Evolutionary conservation across 2,797 vertebrate species (phyloP), one percentile per base, ranked within the genome.

Genomic region (Crocidura indochinensis): DNA sequence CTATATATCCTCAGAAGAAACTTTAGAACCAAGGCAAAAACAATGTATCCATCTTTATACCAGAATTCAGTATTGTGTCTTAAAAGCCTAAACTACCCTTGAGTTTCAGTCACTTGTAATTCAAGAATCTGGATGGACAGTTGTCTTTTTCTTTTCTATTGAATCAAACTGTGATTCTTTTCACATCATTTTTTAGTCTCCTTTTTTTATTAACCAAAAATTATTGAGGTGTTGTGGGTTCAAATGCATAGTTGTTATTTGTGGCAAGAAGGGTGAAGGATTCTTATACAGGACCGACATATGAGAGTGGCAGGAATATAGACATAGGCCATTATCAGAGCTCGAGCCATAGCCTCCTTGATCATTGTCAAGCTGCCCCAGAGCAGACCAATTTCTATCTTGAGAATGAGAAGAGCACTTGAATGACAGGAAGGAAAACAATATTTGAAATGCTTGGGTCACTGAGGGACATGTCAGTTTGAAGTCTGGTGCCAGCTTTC

Each of bases 1-100:
- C 51, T 76, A 60, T 92, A 78, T 92, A 56, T 29, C 24, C 67
- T 81, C 74, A 69, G 74, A 94, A 87, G 49, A 82, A 51, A 19
- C 68, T 79, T 75, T 60, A 68, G 27, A 93, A 29, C 65, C 68
- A 75, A 77, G 27, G 24, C 53, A 68, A 90, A 90, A 79, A 47
- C 27, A 77, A 20, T 51, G 17, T 92, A 17, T 90, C 73, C 62
- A 80, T 72, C 26, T 88, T 93, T 91, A 44, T 80, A 76, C 26
- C 64, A 85, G 56, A 79, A 53, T 77, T 85, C 12, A 72, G 29
- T 88, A 22, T 22, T 68, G 2, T 84, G 10, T 64, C 77, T 89
- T 81, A 67, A 51, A 92, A 92, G 15, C 72, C 64, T 90, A 74
- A 78, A 31, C 17, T 10, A 10, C 49, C 24, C 29, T 46, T 79